Conservation (phyloP, 1,140 invertebrate genomes). For the Ostrea denselamellosa region DNA sequence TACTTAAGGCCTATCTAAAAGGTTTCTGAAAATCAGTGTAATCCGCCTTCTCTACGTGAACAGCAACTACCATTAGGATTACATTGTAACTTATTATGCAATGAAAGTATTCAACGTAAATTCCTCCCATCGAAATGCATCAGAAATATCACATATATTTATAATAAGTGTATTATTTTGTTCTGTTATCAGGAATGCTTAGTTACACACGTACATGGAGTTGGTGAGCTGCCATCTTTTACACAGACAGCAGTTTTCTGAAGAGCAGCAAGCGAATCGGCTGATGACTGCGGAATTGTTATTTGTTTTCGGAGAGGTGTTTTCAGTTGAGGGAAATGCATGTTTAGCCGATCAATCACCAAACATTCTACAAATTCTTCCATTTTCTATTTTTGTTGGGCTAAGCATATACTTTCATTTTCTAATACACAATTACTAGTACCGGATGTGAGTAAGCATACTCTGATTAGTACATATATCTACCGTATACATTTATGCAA, state of each 20-base stretch:
- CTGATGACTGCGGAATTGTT: not conserved
- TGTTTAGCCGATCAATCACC: not conserved
- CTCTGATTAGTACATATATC: not conserved
- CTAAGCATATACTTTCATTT: not conserved
- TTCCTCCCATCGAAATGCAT: not conserved
- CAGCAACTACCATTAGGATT: too few species aligned
- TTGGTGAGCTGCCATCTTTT: slow-evolving; percentile 21
- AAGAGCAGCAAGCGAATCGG: not conserved
- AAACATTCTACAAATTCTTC: slow-evolving; percentile 10
- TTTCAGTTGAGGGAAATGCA: not conserved
- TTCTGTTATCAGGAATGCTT: not conserved
- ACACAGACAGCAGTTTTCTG: slow-evolving; percentile 16
- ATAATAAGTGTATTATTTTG: not conserved
- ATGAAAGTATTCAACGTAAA: not conserved
- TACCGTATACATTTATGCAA: not conserved
- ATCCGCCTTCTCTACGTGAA: too few species aligned
- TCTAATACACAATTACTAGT: not conserved
- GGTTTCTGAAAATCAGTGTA: too few species aligned
- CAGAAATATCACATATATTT: slow-evolving; percentile 3
- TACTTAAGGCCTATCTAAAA: too few species aligned
- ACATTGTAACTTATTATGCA: not conserved
- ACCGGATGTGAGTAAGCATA: not conserved
- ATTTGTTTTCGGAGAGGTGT: not conserved
- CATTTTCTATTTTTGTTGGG: not conserved
- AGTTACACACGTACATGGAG: slow-evolving; percentile 9